Evolutionary conservation across 2,797 vertebrate genomes (phyloP).

Genomic region (Ibycter americanus): DNA sequence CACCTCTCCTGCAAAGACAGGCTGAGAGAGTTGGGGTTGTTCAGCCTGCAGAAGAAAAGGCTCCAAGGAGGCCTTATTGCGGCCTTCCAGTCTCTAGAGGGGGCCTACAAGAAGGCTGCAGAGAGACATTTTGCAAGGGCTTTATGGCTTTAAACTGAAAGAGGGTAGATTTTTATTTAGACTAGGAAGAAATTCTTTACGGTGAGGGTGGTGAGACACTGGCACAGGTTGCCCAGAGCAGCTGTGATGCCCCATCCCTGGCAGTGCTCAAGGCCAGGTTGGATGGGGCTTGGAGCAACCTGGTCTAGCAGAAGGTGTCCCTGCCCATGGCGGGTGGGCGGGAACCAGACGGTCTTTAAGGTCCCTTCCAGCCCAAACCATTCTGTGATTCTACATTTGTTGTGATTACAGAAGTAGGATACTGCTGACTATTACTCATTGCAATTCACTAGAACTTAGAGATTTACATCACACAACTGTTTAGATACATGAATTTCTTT

Average conservation of each 20-base stretch:
- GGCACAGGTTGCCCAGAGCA: too few species aligned
- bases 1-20: background rate
- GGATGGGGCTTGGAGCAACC: too few species aligned
- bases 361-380: too few species aligned
- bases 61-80: accelerated
- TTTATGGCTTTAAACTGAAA: background rate
- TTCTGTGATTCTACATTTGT: background rate
- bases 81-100: background rate
- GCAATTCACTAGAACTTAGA: background rate
- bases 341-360: too few species aligned
- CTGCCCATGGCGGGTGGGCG: too few species aligned
- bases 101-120: background rate
- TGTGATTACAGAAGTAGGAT: background rate
- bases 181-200: background rate
- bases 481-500: background rate
- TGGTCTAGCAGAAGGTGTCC: too few species aligned
- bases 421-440: background rate
- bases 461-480: background rate
- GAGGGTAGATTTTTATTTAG: too few species aligned
- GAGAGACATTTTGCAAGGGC: too few species aligned
- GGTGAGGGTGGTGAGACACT: background rate
- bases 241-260: too few species aligned
- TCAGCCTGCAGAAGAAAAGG: background rate
- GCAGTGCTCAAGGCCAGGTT: too few species aligned
- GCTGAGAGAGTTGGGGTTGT: background rate